phyloP scores from a whole-genome alignment of 2,797 vertebrate species.

The Prionace glauca region DNA sequence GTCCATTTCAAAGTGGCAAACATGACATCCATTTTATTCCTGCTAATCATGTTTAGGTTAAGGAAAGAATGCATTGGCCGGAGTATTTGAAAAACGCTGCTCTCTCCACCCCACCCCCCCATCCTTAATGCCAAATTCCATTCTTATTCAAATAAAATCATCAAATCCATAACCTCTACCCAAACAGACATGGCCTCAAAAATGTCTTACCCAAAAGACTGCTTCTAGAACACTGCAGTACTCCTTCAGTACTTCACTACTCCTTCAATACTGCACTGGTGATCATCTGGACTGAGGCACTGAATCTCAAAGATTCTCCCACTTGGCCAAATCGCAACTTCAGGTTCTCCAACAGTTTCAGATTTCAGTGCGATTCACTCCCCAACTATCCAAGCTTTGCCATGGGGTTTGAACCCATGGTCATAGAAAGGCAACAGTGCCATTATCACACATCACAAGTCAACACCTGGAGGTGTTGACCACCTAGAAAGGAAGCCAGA shows the following conservation, averaged over 20 bases:
- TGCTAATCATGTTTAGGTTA: background rate
- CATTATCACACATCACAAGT: background rate
- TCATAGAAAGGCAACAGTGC: background rate
- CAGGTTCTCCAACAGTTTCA: too few relatives aligned
- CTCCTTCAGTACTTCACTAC: too few relatives aligned
- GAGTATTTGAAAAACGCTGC: background rate
- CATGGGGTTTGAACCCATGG: background rate
- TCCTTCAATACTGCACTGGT: too few relatives aligned
- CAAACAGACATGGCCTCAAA: background rate
- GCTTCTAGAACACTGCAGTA: too few relatives aligned
- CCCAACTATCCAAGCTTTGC: background rate
- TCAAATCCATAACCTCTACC: background rate
- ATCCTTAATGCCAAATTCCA: background rate
- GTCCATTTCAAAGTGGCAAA: background rate
- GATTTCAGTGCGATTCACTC: background rate
- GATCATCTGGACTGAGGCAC: too few relatives aligned
- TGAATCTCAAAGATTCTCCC: too few relatives aligned
- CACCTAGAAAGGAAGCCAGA: too few relatives aligned
- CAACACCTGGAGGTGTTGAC: background rate
- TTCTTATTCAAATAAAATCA: background rate
- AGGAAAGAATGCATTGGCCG: background rate
- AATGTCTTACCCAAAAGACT: background rate
- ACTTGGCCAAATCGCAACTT: too few relatives aligned
- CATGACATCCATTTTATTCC: background rate
- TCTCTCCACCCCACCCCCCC: too few relatives aligned